A percentile compares a stretch with the other conserved stretches of the same genome.
phyloP scores from a whole-genome alignment of 2,888 invertebrate species.

The Deilephila porcellus region DNA sequence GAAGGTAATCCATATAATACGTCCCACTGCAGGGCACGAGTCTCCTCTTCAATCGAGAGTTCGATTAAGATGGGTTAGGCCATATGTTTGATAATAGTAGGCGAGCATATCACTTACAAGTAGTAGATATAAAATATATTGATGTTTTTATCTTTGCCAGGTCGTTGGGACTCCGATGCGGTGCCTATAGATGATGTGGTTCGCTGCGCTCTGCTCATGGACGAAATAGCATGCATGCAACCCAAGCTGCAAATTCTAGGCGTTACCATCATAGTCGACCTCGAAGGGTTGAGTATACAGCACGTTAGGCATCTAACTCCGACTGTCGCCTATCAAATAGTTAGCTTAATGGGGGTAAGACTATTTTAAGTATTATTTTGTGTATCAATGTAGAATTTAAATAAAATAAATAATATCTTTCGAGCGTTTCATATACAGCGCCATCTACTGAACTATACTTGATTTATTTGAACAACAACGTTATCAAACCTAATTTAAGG shows the following conservation, averaged over 20 bases:
- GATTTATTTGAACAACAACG: background rate
- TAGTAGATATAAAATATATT: slow-evolving; percentile 3
- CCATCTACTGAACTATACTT: background rate
- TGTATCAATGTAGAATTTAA: background rate
- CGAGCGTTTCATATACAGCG: background rate
- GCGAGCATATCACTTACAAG: too few relatives aligned
- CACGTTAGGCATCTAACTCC: slow-evolving; percentile 70
- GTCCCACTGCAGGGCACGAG: too few relatives aligned
- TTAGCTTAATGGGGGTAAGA: slow-evolving; percentile 74
- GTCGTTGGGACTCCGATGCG: slow-evolving; percentile 68
- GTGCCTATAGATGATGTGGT: slow-evolving; percentile 72
- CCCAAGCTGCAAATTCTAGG: slow-evolving; percentile 77
- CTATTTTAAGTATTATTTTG: background rate
- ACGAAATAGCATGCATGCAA: slow-evolving; percentile 74
- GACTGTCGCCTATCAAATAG: slow-evolving; percentile 71
- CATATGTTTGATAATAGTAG: too few relatives aligned
- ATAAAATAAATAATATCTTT: background rate
- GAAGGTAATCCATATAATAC: too few relatives aligned
- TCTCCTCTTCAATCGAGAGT: too few relatives aligned
- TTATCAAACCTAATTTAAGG: background rate
- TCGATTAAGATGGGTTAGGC: too few relatives aligned
- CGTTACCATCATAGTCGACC: slow-evolving; percentile 74
- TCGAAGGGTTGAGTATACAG: slow-evolving; percentile 66
- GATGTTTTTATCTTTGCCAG: slow-evolving; percentile 47
- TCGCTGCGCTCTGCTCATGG: slow-evolving; percentile 73